Base-by-base conservation (phyloP, 2,113 vertebrate genomes). In the Entosphenus tridentatus region DNA sequence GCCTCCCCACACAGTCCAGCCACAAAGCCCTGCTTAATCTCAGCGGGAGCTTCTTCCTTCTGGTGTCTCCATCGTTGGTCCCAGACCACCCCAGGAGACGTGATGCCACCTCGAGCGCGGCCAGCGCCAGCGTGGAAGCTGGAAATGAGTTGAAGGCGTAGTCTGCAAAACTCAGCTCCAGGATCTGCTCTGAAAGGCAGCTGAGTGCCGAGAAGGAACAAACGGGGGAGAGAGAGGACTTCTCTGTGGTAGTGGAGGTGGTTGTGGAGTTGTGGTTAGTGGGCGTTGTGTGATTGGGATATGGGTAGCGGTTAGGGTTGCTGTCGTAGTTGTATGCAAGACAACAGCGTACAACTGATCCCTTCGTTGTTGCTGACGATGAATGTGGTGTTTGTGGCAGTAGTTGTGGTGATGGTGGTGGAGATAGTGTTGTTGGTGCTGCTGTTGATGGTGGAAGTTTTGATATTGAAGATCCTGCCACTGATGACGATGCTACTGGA, bases 91-190 rank as follows among this genome's bases (percentile, higher is more conserved):
- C 72, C 39, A 87, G 74, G 71, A 89, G 73, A 16, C 79, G 80
- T 18, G 81, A 77, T 0, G 87, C 85, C 58, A 91, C 70, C 3
- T 72, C 80, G 71, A 95, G 75, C 18, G 86, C 84, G 71, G 85
- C 82, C 57, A 79, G 70, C 3, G 87, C 89, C 71, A 88, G 79
- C 65, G 92, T 77, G 4, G 92, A 96, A 0, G 92, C 87, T 0
- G 78, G 56, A 71, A 88, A 93, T 12, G 76, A 77, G 74, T 78
- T 82, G 75, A 97, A 96, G 12, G 86, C 74, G 2, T 93, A 92
- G 75, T 97, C 91, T 1, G 92, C 88, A 67, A 96, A 75, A 75
- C 85, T 93, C 73, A 97, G 77, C 77, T 88, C 84, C 0, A 86
- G 85, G 12, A 95, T 70, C 9, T 77, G 80, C 6, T 56, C 78